Evolutionary conservation across 2,888 invertebrate species (phyloP).

Genomic region (Folsomia manolachei): DNA sequence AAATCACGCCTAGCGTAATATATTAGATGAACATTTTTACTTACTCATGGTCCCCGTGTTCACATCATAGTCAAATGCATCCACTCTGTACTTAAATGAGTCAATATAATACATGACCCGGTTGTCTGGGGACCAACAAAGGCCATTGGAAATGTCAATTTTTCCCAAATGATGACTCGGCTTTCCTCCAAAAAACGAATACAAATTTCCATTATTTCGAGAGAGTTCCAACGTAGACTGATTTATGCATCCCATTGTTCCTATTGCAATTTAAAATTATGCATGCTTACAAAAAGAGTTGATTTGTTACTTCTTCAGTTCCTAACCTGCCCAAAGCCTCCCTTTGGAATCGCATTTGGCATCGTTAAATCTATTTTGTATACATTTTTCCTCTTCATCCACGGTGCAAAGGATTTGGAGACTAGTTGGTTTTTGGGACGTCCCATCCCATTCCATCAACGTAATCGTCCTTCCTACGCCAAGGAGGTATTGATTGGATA

Average conservation of each 20-base stretch:
- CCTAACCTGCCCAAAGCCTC: conserved; percentile 67
- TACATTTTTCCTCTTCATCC: conserved; percentile 56
- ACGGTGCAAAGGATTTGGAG: conserved; percentile 60
- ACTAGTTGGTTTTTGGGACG: conserved; percentile 52
- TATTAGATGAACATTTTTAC: too few species aligned
- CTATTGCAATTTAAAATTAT: too few species aligned
- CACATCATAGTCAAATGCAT: conserved; percentile 68
- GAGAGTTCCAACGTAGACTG: conserved; percentile 15
- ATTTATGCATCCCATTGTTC: neutral
- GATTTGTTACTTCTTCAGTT: too few species aligned
- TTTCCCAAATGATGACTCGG: conserved; percentile 17
- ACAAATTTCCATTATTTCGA: conserved; percentile 14
- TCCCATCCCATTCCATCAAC: conserved; percentile 66
- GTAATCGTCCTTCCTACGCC: conserved; percentile 62
- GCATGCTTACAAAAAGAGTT: too few species aligned
- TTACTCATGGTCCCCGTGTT: conserved; percentile 61
- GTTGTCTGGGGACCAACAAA: conserved; percentile 71
- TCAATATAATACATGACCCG: conserved; percentile 76
- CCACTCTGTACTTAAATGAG: conserved; percentile 65
- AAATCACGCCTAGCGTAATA: neutral
- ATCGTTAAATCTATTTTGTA: conserved; percentile 68
- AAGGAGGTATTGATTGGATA: conserved; percentile 62
- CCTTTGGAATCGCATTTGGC: conserved; percentile 73
- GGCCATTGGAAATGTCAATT: conserved; percentile 68
- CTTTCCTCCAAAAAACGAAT: conserved; percentile 18